Evolutionary conservation across 2,113 vertebrate genomes (phyloP).

Genomic region (Bettongia penicillata): DNA sequence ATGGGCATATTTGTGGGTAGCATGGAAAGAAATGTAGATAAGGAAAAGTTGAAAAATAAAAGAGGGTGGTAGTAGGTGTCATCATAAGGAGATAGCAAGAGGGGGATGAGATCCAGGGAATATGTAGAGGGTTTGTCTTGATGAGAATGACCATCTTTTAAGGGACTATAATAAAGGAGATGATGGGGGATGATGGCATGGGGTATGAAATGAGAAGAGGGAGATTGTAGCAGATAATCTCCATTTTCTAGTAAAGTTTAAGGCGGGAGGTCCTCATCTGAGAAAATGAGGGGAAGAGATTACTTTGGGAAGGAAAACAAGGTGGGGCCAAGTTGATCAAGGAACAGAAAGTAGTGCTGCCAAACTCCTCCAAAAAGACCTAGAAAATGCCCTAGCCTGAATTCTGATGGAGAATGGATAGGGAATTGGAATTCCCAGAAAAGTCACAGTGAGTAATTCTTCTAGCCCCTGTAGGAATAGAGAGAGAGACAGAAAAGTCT

Average conservation of each 20-base stretch:
- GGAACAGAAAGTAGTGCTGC: background rate
- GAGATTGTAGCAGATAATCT: background rate
- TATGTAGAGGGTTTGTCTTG: background rate
- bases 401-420: background rate
- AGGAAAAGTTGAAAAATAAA: background rate
- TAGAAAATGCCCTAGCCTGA: background rate
- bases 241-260: background rate
- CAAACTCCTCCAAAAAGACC: background rate
- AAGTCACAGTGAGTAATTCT: background rate
- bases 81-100: background rate
- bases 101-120: background rate
- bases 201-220: background rate
- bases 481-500: background rate
- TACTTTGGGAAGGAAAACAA: background rate
- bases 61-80: background rate
- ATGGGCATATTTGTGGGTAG: background rate
- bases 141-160: background rate
- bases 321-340: background rate
- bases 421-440: background rate
- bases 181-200: background rate
- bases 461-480: background rate
- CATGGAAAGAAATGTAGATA: background rate
- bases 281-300: background rate
- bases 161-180: background rate
- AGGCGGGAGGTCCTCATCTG: background rate